These are phyloP conservation scores for Pogonognathellus flavescens DNA, from an alignment of 1,140 invertebrate species.

Conservation along the genomic window DNA sequence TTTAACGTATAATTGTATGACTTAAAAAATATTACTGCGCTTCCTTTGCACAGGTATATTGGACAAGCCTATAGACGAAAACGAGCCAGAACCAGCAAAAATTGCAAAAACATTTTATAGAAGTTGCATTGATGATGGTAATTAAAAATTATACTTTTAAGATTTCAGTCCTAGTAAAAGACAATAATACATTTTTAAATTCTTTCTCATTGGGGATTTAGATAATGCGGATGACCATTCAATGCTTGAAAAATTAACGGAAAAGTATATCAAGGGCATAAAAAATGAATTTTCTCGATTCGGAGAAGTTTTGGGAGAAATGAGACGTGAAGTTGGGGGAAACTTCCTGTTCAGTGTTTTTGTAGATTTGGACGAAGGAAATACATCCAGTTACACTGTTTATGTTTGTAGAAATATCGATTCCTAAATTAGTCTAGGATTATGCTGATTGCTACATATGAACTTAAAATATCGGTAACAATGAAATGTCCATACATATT, in stretches of 20 bases:
- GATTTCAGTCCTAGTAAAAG: neutral
- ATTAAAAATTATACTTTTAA: neutral
- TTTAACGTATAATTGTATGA: no score
- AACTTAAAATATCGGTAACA: neutral
- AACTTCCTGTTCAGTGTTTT: slow-evolving; percentile 59
- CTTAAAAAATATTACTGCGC: no score
- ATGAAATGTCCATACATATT: neutral
- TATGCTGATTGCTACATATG: neutral
- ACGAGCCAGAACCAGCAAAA: slow-evolving; percentile 51
- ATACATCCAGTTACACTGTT: slow-evolving; percentile 57
- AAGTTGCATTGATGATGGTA: slow-evolving; percentile 51
- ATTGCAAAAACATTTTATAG: slow-evolving; percentile 56
- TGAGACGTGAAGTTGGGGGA: slow-evolving; percentile 57
- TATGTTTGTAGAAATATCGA: no score
- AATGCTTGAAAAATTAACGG: neutral
- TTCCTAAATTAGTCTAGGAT: neutral
- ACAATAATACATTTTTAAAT: slow-evolving; percentile 13
- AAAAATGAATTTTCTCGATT: slow-evolving; percentile 46
- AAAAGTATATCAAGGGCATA: neutral
- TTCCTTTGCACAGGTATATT: slow-evolving; percentile 33
- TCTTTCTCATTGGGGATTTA: neutral
- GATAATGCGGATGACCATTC: slow-evolving; percentile 22
- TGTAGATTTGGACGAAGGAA: slow-evolving; percentile 63
- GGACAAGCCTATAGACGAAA: slow-evolving; percentile 24
- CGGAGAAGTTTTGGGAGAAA: slow-evolving; percentile 61